Evolutionary conservation across 35 echinoderm and acorn worm species (phyloP).

Genomic region (Diadema setosum): DNA sequence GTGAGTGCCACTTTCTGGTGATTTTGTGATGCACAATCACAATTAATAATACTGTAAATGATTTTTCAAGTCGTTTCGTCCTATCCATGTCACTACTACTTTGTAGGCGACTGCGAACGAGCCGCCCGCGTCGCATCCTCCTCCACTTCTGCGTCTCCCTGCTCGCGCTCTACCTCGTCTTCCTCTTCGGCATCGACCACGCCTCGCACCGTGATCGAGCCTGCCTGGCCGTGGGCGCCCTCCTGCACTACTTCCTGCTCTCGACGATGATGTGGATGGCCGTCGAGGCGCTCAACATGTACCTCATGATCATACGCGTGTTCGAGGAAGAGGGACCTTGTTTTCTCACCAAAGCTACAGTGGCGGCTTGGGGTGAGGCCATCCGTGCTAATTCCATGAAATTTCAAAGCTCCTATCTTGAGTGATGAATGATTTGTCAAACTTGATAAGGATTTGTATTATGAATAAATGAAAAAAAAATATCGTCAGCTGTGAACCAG

Average conservation of each 20-base stretch:
- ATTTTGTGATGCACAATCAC: too few relatives aligned
- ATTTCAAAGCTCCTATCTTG: too few relatives aligned
- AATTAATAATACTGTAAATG: too few relatives aligned
- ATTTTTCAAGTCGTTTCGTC: neutral
- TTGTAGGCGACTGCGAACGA: slow-evolving; percentile 64
- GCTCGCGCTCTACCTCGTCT: slow-evolving; percentile 62
- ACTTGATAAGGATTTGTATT: too few relatives aligned
- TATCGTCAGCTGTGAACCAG: too few relatives aligned
- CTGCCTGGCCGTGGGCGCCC: slow-evolving; percentile 42
- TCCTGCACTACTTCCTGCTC: slow-evolving; percentile 84
- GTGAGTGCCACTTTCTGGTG: too few relatives aligned
- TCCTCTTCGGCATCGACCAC: slow-evolving; percentile 71
- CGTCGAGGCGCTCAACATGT: slow-evolving; percentile 84
- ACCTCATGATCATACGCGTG: slow-evolving; percentile 67
- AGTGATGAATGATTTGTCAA: too few relatives aligned
- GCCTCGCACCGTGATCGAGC: neutral
- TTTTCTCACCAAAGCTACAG: slow-evolving; percentile 58
- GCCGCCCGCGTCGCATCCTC: slow-evolving; percentile 71
- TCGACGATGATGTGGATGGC: slow-evolving; percentile 86
- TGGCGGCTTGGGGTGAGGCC: slow-evolving; percentile 78
- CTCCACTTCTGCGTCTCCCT: slow-evolving; percentile 65
- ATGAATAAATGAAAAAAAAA: too few relatives aligned
- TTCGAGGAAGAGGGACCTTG: slow-evolving; percentile 47
- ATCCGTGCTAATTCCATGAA: too few relatives aligned
- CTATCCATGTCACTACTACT: too few relatives aligned